Evolutionary conservation across 2,797 vertebrate species (phyloP), one percentile per base, ranked within the genome.

Genomic region (Hippoglossus hippoglossus): DNA sequence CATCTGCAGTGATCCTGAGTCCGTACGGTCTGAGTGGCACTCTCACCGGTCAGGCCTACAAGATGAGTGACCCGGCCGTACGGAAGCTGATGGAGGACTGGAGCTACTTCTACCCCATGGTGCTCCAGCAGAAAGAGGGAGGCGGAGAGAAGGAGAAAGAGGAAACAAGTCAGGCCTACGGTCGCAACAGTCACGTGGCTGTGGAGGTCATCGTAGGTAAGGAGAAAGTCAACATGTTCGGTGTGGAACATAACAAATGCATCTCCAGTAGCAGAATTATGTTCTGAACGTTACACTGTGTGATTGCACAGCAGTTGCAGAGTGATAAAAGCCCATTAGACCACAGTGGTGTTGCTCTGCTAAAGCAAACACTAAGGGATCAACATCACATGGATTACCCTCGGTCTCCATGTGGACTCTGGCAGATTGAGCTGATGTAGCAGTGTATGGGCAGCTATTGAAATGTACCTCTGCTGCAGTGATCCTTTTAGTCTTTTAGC

Each of bases 61-160:
- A 99, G 91, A 98, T 97, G 95, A 97, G 96, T 31, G 98, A 99
- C 84, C 97, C 97, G 0, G 97, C 97, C 0, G 95, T 96, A 19
- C 93, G 96, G 6, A 99, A 98, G 80, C 81, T 99, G 77, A 96
- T 99, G 75, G 98, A 99, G 89, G 98, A 99, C 79, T 99, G 98
- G 98, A 98, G 97, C 87, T 97, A 97, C 90, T 99, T 99, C 88
- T 99, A 99, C 87, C 98, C 98, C 2, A 96, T 96, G 94, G 97
- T 98, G 77, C 94, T 98, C 65, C 96, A 93, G 91, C 95, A 93
- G 63, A 96, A 93, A 75, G 96, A 97, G 65, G 94, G 93, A 56
- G 84, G 91, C 65, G 94, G 93, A 47, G 96, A 96, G 59, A 91
- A 88, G 74, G 87, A 83, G 16, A 89, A 86, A 63, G 83, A 84